A percentile compares a stretch with the other conserved stretches of the same genome.
Conservation (phyloP, 2,888 invertebrate species). For the Pharmacophagus antenor region DNA sequence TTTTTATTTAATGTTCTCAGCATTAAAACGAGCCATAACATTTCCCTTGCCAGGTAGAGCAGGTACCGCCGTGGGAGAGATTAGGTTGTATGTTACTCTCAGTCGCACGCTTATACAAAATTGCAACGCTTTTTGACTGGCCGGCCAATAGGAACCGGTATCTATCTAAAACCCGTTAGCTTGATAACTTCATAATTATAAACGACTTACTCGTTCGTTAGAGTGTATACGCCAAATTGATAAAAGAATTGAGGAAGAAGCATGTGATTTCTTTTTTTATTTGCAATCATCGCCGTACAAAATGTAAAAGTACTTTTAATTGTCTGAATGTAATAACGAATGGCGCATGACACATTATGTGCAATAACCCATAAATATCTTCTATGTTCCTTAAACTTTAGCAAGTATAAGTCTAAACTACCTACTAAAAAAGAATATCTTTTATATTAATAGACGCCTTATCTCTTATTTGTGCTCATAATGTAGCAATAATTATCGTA, state of each 20-base stretch:
- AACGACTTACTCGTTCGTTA: not conserved
- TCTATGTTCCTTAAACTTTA: not conserved
- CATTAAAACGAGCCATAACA: constrained; percentile 19
- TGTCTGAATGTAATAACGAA: too few species aligned
- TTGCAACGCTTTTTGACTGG: constrained; percentile 53
- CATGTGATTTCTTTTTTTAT: not conserved
- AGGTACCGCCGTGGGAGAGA: constrained; percentile 20
- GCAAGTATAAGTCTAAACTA: too few species aligned
- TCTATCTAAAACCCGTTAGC: constrained; percentile 43
- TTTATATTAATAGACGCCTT: not conserved
- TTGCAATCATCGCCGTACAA: not conserved
- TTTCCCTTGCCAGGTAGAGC: constrained; percentile 8
- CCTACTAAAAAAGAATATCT: not conserved
- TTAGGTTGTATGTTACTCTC: constrained; percentile 22
- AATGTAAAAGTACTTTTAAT: too few species aligned
- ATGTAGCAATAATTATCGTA: constrained; percentile 13
- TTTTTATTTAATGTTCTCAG: constrained; percentile 28
- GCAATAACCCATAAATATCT: too few species aligned
- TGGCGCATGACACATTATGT: too few species aligned
- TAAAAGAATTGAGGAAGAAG: not conserved
- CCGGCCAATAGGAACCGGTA: constrained; percentile 47
- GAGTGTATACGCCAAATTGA: not conserved
- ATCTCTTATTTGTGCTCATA: constrained; percentile 7
- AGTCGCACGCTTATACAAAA: constrained; percentile 37
- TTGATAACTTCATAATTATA: constrained; percentile 39